Base-by-base conservation (phyloP, 1,140 invertebrate species). In the Papilio aristodemus region DNA sequence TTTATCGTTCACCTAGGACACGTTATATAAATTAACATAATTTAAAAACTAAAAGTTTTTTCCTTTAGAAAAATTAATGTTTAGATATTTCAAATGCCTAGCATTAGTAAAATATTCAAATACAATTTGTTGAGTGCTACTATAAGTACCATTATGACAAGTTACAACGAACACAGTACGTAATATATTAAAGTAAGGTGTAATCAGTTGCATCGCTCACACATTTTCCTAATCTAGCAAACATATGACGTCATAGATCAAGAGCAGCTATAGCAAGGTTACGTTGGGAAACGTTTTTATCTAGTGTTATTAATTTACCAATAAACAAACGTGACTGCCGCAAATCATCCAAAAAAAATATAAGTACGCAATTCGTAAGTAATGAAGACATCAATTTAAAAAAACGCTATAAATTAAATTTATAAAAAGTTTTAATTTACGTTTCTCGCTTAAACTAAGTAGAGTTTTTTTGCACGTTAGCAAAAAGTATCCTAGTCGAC, bases 181-280 rank as follows among this genome's bases (percentile, higher is more conserved):
- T 41, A 69, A 60, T 41, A 54, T n/a, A 57, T 50, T 50, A 22
- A 50, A 50, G 46, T 50, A 46, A 41, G 11, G 46, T 32, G 32
- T 68, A 38, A 57, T 58, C 54, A 41, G 39, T 32, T 70, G 38
- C 50, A 43, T 7, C 19, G 36, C 41, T 22, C 62, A 63, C 25
- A 58, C 37, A 58, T 58, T 66, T 66, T 62, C 60, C 19, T 74
- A 70, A 74, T 69, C 57, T 32, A 37, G 67, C 69, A 71, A 74
- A 72, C 58, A 58, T 69, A 63, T 76, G 70, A 72, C 60, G 74
- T 76, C 71, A 74, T 72, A 75, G 71, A 78, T 74, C 67, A 78
- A 71, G 70, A 76, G 43, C 71, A 76, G 37, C 38, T 41, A 17
- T 63, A 9, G 57, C 64, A 74, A 75, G 76, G 77, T 71, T 67